Evolutionary conservation across 1,140 invertebrate genomes (phyloP), one percentile per base, ranked within the genome.

Genomic region (Leucophenga varia): DNA sequence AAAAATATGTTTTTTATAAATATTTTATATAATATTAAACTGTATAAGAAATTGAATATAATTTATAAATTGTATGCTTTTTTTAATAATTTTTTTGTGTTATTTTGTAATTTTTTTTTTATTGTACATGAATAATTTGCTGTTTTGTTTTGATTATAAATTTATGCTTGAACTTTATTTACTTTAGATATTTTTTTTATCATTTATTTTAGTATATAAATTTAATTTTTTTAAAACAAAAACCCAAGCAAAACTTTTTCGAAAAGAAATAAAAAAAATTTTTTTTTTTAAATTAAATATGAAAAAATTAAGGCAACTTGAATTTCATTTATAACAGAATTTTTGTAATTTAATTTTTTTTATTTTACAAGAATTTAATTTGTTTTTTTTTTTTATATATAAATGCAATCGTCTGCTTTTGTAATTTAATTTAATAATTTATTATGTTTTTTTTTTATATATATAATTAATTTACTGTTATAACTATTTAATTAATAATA

Each of bases 11-110:
- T n/a, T n/a, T n/a, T n/a, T n/a, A n/a, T n/a, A n/a, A n/a, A n/a
- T n/a, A n/a, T n/a, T n/a, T n/a, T n/a, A n/a, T n/a, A n/a, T n/a
- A n/a, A n/a, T n/a, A n/a, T n/a, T n/a, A n/a, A n/a, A n/a, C n/a
- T n/a, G n/a, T n/a, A n/a, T n/a, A n/a, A n/a, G n/a, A n/a, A n/a
- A n/a, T n/a, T n/a, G n/a, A n/a, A n/a, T n/a, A n/a, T n/a, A n/a
- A n/a, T n/a, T n/a, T n/a, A n/a, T 74, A 69, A 72, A 55, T 64
- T 71, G 46, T 3, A 21, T 40, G 39, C 47, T 31, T 47, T 61
- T 36, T 44, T 55, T 48, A 41, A 30, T 49, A 31, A 22, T 49
- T 39, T 67, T 35, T 44, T 25, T 57, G 44, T 41, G 7, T 30
- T 43, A 22, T 18, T 36, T 7, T 6, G 10, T 25, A 25, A 6